These are phyloP conservation scores for Propsilocerus akamusi DNA, from an alignment of 1,140 invertebrate species.

Conservation along the genomic window DNA sequence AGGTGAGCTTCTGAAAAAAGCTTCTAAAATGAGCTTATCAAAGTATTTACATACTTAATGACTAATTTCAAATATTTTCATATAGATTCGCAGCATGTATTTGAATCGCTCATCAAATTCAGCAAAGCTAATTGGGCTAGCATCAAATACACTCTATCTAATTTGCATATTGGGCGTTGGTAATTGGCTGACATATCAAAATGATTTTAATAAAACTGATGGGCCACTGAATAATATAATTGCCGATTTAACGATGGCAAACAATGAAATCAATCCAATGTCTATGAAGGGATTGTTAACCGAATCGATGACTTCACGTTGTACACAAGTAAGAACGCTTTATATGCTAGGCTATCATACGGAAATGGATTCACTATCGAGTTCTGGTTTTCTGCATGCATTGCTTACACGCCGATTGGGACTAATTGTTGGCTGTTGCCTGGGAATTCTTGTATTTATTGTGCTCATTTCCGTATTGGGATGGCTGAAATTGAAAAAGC, in stretches of 20 bases:
- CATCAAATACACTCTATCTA: constrained; percentile 56
- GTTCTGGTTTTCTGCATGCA: constrained; percentile 39
- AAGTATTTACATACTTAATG: constrained; percentile 6
- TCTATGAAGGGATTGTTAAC: constrained; percentile 40
- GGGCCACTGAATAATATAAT: constrained; percentile 2
- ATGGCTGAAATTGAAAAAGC: constrained; percentile 71
- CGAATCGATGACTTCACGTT: constrained; percentile 52
- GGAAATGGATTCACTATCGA: constrained; percentile 38
- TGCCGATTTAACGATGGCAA: constrained; percentile 13
- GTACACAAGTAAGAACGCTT: constrained; percentile 54
- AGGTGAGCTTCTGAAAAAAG: constrained; percentile 24
- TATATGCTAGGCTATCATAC: constrained; percentile 45
- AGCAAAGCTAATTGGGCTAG: constrained; percentile 49
- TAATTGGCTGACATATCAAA: constrained; percentile 30
- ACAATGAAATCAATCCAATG: constrained; percentile 27
- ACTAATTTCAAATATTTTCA: constrained; percentile 8
- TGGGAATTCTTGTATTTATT: constrained; percentile 70
- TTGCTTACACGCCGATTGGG: constrained; percentile 59
- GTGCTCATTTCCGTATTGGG: constrained; percentile 63
- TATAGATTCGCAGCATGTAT: constrained; percentile 47
- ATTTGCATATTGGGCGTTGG: constrained; percentile 71
- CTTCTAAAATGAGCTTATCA: constrained; percentile 11
- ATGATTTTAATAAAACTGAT: background rate
- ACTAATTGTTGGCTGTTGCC: constrained; percentile 64
- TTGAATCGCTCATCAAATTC: constrained; percentile 46